Percentiles rank a stretch among this genome's conserved stretches.
These are phyloP conservation scores for Trissolcus brochymenae DNA, from an alignment of 2,888 invertebrate genomes.

Conservation along the genomic window DNA sequence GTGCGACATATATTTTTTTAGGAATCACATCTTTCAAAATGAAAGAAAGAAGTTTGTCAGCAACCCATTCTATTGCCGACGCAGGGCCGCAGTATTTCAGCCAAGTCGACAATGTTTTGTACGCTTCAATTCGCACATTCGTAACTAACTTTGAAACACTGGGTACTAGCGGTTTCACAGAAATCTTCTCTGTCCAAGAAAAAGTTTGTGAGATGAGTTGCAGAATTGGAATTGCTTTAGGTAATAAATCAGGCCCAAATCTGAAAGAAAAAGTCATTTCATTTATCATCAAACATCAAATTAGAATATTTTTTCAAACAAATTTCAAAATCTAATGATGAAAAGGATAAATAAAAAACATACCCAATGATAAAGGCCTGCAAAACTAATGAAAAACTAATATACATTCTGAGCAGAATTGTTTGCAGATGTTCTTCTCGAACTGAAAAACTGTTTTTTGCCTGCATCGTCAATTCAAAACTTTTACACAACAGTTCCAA, in stretches of 20 bases:
- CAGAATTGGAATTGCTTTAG: conserved; percentile 66
- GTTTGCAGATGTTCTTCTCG: conserved; percentile 65
- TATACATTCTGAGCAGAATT: conserved; percentile 68
- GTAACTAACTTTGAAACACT: conserved; percentile 60
- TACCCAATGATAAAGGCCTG: conserved; percentile 69
- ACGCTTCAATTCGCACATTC: conserved; percentile 63
- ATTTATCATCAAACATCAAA: not conserved
- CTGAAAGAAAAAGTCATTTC: conserved; percentile 56
- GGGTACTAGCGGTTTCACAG: conserved; percentile 25
- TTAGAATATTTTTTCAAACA: not conserved
- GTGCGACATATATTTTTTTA: conserved; percentile 63
- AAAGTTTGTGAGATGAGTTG: conserved; percentile 67
- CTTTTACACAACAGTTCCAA: conserved; percentile 67
- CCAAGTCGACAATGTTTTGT: conserved; percentile 69
- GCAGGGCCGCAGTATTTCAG: conserved; percentile 62
- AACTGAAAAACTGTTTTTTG: conserved; percentile 61
- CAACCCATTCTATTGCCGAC: conserved; percentile 68
- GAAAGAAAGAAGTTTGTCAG: conserved; percentile 65
- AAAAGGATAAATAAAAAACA: not conserved
- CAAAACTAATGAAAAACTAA: conserved; percentile 65
- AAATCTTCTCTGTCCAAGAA: conserved; percentile 64
- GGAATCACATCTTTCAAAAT: conserved; percentile 68
- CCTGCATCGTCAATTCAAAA: conserved; percentile 66
- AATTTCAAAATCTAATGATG: not conserved
- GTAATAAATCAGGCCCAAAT: conserved; percentile 67